Base-by-base conservation (phyloP, 2,888 invertebrate species). In the Orthosia gothica region DNA sequence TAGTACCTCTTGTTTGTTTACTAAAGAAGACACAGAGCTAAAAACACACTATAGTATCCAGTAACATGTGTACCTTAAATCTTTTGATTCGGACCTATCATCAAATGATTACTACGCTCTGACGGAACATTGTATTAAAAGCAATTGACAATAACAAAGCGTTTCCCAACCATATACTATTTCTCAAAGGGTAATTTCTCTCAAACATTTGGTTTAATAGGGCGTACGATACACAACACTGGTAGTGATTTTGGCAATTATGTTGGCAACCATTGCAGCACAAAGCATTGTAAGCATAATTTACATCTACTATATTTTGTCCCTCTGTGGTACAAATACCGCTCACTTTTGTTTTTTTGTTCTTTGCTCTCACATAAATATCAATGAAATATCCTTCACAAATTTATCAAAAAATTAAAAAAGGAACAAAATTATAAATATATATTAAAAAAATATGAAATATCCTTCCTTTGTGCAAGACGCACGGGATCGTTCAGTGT, bases 121-220 rank as follows among this genome's bases (percentile, higher is more conserved):
- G 47, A 5, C 57, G 58, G 54, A 62, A 26, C 64, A 65, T 68
- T 68, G 79, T 68, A 55, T 68, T 57, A 47, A 65, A 62, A 49
- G 57, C 66, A 78, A 78, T 74, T 70, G 74, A 61, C 79, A 70
- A 69, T 68, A 81, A 81, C 79, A 70, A 77, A 74, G 69, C 32
- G 47, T 5, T 26, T 52, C 64, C 47, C 45, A 72, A 49, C 45
- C 15, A 70, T 66, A 32, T 65, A 63, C 67, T 59, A 67, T 70
- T 61, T 62, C 68, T 26, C 32, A 23, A 18, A 40, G 49, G 47
- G 26, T 32, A 73, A 71, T 76, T 70, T 62, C 23, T 47, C 32
- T 57, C 67, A 80, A 76, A 71, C 66, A 59, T 65, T 76, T 76
- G 47, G 54, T 49, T 57, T 72, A 79, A 55, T 49, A 40, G 18